Conservation (phyloP, 92 coral and sea anemone genomes). For the Porites rus region DNA sequence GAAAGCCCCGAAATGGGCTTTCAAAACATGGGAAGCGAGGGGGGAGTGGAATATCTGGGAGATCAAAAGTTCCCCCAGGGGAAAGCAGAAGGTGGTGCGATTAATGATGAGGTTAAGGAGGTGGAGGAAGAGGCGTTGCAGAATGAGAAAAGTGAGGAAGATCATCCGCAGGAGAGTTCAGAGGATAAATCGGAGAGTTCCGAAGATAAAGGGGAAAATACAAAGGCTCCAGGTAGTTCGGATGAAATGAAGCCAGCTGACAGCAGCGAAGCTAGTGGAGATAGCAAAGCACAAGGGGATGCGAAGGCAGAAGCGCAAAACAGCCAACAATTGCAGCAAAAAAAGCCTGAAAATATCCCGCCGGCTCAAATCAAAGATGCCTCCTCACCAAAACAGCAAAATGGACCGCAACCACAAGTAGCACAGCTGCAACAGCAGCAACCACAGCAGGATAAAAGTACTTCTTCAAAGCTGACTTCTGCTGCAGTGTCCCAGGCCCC, state of each 20-base stretch:
- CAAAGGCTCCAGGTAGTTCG: background rate
- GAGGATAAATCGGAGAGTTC: background rate
- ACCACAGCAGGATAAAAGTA: background rate
- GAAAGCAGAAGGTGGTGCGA: background rate
- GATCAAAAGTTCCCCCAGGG: slow-evolving; percentile 7
- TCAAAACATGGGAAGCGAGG: slow-evolving; percentile 18
- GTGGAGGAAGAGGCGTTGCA: background rate
- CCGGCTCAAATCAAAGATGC: background rate
- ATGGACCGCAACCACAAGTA: background rate
- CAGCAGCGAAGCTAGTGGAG: slow-evolving; percentile 9
- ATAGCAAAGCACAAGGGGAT: background rate
- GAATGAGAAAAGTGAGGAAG: slow-evolving; percentile 16
- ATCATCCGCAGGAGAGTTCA: background rate
- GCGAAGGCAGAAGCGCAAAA: background rate
- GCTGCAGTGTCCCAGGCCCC: slow-evolving; percentile 22
- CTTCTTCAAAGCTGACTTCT: slow-evolving; percentile 11
- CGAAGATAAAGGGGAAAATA: background rate
- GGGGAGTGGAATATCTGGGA: slow-evolving; percentile 7
- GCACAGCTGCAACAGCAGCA: slow-evolving; percentile 9
- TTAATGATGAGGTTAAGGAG: slow-evolving; percentile 12
- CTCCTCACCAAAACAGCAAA: slow-evolving; percentile 12
- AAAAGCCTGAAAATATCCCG: slow-evolving; percentile 4
- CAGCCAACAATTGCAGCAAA: background rate
- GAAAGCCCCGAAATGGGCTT: background rate
- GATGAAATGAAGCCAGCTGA: background rate